A percentile compares a stretch with the other conserved stretches of the same genome.
These are phyloP conservation scores for Epinephelus lanceolatus DNA, from an alignment of 2,113 vertebrate species.

Conservation along the genomic window DNA sequence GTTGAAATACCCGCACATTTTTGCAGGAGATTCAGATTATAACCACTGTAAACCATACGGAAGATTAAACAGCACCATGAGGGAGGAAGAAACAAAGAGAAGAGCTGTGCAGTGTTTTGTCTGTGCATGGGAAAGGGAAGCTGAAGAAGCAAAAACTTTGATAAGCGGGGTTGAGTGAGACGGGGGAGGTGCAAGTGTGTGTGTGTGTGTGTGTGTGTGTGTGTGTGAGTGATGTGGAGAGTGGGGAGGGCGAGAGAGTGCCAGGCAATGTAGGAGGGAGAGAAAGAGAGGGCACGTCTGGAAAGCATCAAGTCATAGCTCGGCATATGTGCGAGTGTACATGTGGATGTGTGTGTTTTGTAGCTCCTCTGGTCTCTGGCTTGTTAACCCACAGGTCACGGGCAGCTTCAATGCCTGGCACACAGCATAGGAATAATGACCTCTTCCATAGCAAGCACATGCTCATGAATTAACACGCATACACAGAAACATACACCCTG, in stretches of 20 bases:
- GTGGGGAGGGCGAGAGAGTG: conserved; percentile 57
- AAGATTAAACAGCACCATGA: neutral
- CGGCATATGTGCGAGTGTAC: conserved; percentile 23
- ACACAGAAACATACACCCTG: conserved; percentile 18
- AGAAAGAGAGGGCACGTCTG: conserved; percentile 63
- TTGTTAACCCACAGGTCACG: conserved; percentile 78
- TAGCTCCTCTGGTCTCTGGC: conserved; percentile 65
- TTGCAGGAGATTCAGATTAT: conserved; percentile 6
- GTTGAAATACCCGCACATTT: neutral
- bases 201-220: conserved; percentile 30
- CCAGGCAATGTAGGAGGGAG: conserved; percentile 70
- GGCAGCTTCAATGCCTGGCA: conserved; percentile 76
- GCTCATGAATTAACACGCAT: conserved; percentile 56
- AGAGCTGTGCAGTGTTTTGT: conserved; percentile 48
- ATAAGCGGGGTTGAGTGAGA: conserved; percentile 59
- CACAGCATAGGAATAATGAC: conserved; percentile 67
- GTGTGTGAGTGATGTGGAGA: conserved; percentile 58
- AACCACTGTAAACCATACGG: neutral
- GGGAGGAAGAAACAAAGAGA: conserved; percentile 16
- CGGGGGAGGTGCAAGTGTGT: conserved; percentile 47
- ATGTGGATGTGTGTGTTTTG: conserved; percentile 42
- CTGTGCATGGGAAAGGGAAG: conserved; percentile 63
- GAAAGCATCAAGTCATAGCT: conserved; percentile 76
- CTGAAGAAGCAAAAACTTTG: conserved; percentile 59
- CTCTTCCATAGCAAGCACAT: conserved; percentile 51